These are phyloP conservation scores for Hydropsyche tenuis DNA, from an alignment of 1,140 invertebrate species.

Conservation along the genomic window DNA sequence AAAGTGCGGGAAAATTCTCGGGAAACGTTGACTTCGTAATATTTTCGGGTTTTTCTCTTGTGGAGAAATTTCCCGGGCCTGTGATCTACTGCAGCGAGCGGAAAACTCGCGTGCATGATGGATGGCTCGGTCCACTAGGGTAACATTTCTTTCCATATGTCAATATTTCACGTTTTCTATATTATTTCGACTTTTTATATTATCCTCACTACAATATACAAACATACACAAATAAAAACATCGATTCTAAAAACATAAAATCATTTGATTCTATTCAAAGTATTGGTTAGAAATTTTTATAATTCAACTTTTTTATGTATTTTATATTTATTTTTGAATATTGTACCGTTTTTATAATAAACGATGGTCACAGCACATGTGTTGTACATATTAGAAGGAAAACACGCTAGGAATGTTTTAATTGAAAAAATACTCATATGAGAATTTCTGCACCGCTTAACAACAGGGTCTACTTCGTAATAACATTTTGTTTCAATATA, in stretches of 20 bases:
- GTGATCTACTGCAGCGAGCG: constrained; percentile 35
- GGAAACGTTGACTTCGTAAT: constrained; percentile 26
- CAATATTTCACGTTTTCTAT: too few species aligned
- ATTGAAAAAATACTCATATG: constrained; percentile 41
- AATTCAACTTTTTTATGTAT: too few species aligned
- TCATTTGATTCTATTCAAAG: too few species aligned
- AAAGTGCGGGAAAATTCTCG: neutral
- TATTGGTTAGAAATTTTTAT: too few species aligned
- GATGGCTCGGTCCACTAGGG: constrained; percentile 9
- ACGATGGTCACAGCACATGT: constrained; percentile 7
- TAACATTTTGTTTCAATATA: too few species aligned
- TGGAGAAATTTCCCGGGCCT: constrained; percentile 22
- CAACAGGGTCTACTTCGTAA: neutral
- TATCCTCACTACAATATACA: too few species aligned
- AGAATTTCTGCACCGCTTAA: neutral
- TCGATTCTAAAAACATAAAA: too few species aligned
- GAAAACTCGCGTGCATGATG: constrained; percentile 39
- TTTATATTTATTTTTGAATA: neutral
- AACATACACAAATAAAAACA: too few species aligned
- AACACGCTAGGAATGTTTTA: constrained; percentile 40
- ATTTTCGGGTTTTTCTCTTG: constrained; percentile 31
- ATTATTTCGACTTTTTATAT: too few species aligned
- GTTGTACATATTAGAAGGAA: constrained; percentile 26
- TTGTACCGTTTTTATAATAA: neutral
- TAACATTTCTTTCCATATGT: neutral